phyloP scores from a whole-genome alignment of 2,797 vertebrate genomes.

The Malacoctenus gilli region DNA sequence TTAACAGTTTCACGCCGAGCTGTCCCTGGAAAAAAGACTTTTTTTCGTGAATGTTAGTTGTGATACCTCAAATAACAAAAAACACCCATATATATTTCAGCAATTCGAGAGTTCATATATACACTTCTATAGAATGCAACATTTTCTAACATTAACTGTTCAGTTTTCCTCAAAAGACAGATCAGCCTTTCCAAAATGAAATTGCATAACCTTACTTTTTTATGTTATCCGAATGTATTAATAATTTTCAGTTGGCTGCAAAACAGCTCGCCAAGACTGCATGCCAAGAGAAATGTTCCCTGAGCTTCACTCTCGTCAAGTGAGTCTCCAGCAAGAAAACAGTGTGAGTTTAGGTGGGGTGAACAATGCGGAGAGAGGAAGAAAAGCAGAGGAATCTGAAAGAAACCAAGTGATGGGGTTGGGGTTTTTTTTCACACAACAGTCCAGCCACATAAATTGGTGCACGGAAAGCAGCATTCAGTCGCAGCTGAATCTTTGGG shows the following conservation, averaged over 20 bases:
- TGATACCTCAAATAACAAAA: not conserved
- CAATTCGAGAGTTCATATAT: too few species aligned
- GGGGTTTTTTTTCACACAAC: not conserved
- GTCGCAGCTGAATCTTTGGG: not conserved
- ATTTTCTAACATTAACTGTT: not conserved
- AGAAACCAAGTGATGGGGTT: not conserved
- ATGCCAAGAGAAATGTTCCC: not conserved
- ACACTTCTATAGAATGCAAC: not conserved
- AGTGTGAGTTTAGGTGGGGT: too few species aligned
- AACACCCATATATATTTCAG: too few species aligned
- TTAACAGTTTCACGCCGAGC: constrained; percentile 31
- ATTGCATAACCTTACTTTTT: not conserved
- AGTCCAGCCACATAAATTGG: too few species aligned
- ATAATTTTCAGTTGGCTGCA: not conserved
- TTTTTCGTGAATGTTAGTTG: constrained; percentile 18
- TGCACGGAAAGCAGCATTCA: too few species aligned
- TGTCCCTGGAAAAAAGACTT: constrained; percentile 8
- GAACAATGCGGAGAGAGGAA: too few species aligned
- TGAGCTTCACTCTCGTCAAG: not conserved
- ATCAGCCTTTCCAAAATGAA: not conserved
- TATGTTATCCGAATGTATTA: not conserved
- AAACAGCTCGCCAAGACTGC: constrained; percentile 1
- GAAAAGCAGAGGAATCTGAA: not conserved
- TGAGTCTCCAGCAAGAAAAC: too few species aligned
- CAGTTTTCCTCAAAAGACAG: not conserved